Conservation (phyloP, 2,113 vertebrate genomes). For the Lagopus muta region DNA sequence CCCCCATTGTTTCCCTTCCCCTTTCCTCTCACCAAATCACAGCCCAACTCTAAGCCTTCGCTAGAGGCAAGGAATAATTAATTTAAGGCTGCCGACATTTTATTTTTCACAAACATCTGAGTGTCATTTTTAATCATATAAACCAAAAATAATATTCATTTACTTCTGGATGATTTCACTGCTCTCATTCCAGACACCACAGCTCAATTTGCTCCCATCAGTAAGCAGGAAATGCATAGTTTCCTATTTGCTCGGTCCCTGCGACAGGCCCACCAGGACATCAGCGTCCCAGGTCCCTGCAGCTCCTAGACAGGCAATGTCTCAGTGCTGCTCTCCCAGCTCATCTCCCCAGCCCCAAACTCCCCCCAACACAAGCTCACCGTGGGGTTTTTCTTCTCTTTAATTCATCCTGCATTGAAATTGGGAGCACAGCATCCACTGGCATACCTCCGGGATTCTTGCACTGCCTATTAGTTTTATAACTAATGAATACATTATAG, state of each 20-base stretch:
- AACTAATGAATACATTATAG: not conserved
- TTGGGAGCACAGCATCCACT: not conserved
- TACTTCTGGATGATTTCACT: not conserved
- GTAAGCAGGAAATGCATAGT: not conserved
- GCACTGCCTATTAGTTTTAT: not conserved
- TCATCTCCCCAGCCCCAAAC: not conserved
- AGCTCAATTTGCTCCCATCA: not conserved
- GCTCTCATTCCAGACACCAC: not conserved
- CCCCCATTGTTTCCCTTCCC: not conserved
- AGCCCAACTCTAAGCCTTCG: not conserved
- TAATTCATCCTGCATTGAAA: not conserved
- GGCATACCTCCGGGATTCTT: not conserved
- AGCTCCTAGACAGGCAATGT: fast-evolving
- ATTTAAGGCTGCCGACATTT: not conserved
- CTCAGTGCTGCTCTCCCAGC: not conserved
- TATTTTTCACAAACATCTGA: not conserved
- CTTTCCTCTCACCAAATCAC: not conserved
- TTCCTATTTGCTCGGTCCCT: not conserved
- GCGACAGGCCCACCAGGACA: not conserved
- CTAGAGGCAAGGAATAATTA: not conserved
- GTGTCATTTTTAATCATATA: not conserved
- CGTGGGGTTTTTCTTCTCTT: not conserved
- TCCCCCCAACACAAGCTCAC: not conserved
- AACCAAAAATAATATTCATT: not conserved
- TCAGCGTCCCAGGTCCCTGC: not conserved